Base-by-base conservation (phyloP, 1,140 invertebrate genomes). In the Pararge aegeria region DNA sequence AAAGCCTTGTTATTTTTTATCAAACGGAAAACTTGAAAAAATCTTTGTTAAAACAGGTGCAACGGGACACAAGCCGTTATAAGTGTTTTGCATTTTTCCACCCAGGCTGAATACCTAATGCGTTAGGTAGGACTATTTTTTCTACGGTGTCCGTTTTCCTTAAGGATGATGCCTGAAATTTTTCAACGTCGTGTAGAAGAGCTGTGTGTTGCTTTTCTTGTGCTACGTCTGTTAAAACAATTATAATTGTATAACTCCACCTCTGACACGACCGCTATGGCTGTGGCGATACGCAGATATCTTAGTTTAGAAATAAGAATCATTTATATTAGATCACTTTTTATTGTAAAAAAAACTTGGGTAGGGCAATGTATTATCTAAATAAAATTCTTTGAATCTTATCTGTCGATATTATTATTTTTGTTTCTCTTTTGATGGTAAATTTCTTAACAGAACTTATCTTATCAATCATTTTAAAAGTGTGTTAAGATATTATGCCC, bases 111-210 rank as follows among this genome's bases (percentile, higher is more conserved):
- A 87, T 94, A 95, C 94, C 94, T 95, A 95, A 86, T 57, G 94
- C 94, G 83, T 94, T 95, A 37, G 95, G 95, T 64, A 96, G 92
- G 48, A 95, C 90, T 68, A 94, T 94, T 92, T 96, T 96, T 91
- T 96, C 95, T 72, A 93, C 90, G 12, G 95, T 96, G 68, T 94
- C 93, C 19, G 94, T 94, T 76, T 94, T 93, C 89, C 95, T 95
- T 75, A 96, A 89, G 50, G 91, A 90, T 53, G 93, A 92, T 55
- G 92, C 70, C 78, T 94, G 92, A 90, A 95, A 96, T 70, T 91
- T 92, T 89, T 95, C 94, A 65, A 96, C 92, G 37, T 92, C 94
- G 63, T 94, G 93, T 69, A 95, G 93, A 29, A 96, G 91, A 60
- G 94, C 93, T 68, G 92, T 92, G 81, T 95, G 94, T 70, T 93